Evolutionary conservation across 2,797 vertebrate genomes (phyloP), one percentile per base, ranked within the genome.

Genomic region (Peromyscus attwateri): DNA sequence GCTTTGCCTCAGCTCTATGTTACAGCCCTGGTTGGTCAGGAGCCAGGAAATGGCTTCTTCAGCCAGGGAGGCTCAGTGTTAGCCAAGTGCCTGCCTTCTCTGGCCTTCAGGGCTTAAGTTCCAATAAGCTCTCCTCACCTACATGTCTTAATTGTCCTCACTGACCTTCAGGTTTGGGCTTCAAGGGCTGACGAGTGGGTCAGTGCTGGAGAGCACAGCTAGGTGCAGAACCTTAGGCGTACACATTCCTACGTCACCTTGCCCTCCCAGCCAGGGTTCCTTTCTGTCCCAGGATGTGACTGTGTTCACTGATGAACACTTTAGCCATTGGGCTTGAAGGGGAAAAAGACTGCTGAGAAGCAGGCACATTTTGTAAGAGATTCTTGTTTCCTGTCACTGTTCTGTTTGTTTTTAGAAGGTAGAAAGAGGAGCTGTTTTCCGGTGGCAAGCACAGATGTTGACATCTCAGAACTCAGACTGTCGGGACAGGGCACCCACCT

Each of bases 321-420:
- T 23, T 40, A 6, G 71, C 94, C 85, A 96, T 89, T 94, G 1
- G 0, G 71, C 94, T 93, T 84, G 92, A 84, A 92, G 97, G 90
- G 91, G 93, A 62, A 93, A 92, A 83, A 60, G 19, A 94, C 88
- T 81, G 89, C 89, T 95, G 87, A 87, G 57, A 60, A 89, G 49
- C 79, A 93, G 87, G 71, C 89, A 81, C 91, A 85, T 60, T 64
- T 40, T 64, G 43, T 85, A 76, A 73, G 87, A 34, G 76, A 13
- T 62, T 87, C n/a, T 55, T 17, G 52, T 84, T 82, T n/a, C 60
- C 75, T 52, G 27, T 75, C 34, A 62, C 7, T 27, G 89, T 49
- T 57, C 87, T 17, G 43, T 34, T 90, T n/a, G 66, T 64, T 27
- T 96, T 92, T 80, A n/a, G 7, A 27, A n/a, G 62, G 52, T 81